phyloP scores from a whole-genome alignment of 2,113 vertebrate genomes.

The Tetrax tetrax region DNA sequence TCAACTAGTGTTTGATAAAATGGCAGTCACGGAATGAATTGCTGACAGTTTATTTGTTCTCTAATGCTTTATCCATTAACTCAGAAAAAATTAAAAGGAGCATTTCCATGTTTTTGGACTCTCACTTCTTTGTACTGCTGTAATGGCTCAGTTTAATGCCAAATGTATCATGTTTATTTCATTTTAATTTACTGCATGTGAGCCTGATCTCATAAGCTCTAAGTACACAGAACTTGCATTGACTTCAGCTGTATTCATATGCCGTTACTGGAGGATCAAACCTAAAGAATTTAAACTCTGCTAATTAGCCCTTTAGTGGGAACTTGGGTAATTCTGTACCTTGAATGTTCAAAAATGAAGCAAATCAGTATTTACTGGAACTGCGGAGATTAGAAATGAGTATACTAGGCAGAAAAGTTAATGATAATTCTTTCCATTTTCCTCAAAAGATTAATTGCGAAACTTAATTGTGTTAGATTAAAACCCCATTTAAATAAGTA shows the following conservation, averaged over 20 bases:
- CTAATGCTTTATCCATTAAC: slow-evolving; percentile 66
- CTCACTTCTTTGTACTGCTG: slow-evolving; percentile 19
- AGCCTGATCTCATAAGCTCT: slow-evolving; percentile 48
- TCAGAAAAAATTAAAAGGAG: slow-evolving; percentile 58
- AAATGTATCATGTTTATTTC: slow-evolving; percentile 47
- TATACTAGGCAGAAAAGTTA: slow-evolving; percentile 66
- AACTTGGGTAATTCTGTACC: slow-evolving; percentile 66
- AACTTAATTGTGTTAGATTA: slow-evolving; percentile 77
- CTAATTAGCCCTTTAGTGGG: slow-evolving; percentile 65
- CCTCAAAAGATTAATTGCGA: slow-evolving; percentile 75
- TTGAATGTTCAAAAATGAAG: slow-evolving; percentile 72
- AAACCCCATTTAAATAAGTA: slow-evolving; percentile 76
- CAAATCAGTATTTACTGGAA: slow-evolving; percentile 67
- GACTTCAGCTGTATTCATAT: slow-evolving; percentile 48
- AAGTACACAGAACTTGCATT: slow-evolving; percentile 50
- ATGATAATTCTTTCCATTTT: slow-evolving; percentile 74
- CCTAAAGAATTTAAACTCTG: slow-evolving; percentile 62
- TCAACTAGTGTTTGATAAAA: slow-evolving; percentile 63
- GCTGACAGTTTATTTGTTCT: slow-evolving; percentile 58
- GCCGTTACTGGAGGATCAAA: slow-evolving; percentile 21
- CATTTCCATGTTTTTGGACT: slow-evolving; percentile 26
- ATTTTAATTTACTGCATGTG: slow-evolving; percentile 37
- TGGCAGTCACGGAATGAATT: slow-evolving; percentile 33
- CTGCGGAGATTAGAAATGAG: slow-evolving; percentile 64
- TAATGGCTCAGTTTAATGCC: slow-evolving; percentile 39